Base-by-base conservation (phyloP, 2,888 invertebrate species). In the Erebia aethiops region DNA sequence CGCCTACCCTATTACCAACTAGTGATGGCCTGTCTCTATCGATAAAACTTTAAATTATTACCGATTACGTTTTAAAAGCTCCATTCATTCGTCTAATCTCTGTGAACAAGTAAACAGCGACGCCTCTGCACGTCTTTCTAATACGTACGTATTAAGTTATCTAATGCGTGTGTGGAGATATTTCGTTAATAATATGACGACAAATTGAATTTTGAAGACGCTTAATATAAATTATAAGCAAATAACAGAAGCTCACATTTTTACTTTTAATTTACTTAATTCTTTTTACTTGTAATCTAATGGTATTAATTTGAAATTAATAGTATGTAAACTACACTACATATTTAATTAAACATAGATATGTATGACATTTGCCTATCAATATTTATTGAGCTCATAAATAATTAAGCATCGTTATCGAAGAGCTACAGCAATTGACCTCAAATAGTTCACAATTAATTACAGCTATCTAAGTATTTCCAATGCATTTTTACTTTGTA, bases 381-480 rank as follows among this genome's bases (percentile, higher is more conserved):
- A 52, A 26, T 16, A 66, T 57, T 66, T 46, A 66, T 56, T 57
- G 51, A 57, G 56, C 56, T 46, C 66, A 66, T 66, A 18, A 65
- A 65, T 43, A 18, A 65, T 54, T 35, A 57, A 21, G 14, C 56
- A 54, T 21, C 57, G 13, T 57, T 66, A 66, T 66, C 66, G 57
- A n/a, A 57, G 56, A 14, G 13, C 21, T 56, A 66, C 66, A 66
- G 21, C 66, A 66, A 66, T 66, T 66, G 57, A 66, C 66, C 66
- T 46, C 57, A 66, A 66, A 66, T 66, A 66, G 66, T 66, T 56
- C 56, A 66, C 54, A 57, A 56, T 66, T 66, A 57, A 62, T 62
- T 57, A 26, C 14, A 21, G 35, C 14, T 14, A 54, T 65, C 64
- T 13, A 54, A 46, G 56, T 46, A 35, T 46, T 66, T 57, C 18